phyloP scores from a whole-genome alignment of 1,140 invertebrate species.

The Callitettix versicolor region DNA sequence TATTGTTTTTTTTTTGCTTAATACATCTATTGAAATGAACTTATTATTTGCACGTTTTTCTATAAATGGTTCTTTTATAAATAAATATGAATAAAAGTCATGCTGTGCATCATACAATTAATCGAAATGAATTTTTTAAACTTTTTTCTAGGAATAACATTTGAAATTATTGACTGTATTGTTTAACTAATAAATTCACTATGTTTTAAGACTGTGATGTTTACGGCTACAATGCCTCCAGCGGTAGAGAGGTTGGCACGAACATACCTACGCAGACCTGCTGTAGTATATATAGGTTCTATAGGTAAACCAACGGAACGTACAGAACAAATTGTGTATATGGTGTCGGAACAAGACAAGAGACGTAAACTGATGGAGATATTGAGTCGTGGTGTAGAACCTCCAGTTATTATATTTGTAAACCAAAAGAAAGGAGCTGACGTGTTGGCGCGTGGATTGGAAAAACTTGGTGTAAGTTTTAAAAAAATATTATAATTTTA shows the following conservation, averaged over 20 bases:
- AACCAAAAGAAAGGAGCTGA: slow-evolving; percentile 99
- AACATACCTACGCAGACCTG: slow-evolving; percentile 88
- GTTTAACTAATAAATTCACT: too few relatives aligned
- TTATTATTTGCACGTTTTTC: too few relatives aligned
- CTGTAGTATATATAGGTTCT: slow-evolving; percentile 97
- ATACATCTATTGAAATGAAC: too few relatives aligned
- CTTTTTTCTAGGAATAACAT: too few relatives aligned
- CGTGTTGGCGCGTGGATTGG: slow-evolving; percentile 89
- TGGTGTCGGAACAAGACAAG: slow-evolving; percentile 91
- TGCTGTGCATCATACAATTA: too few relatives aligned
- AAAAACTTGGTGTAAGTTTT: slow-evolving; percentile 79
- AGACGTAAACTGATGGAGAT: slow-evolving; percentile 81
- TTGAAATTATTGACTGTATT: too few relatives aligned
- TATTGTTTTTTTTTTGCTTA: too few relatives aligned
- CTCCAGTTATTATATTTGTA: slow-evolving; percentile 98
- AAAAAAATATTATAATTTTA: slow-evolving; percentile 15
- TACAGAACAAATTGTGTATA: slow-evolving; percentile 94
- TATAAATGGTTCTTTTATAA: too few relatives aligned
- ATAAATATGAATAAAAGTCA: too few relatives aligned
- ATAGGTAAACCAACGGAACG: slow-evolving; percentile 95
- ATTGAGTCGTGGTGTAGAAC: slow-evolving; percentile 75
- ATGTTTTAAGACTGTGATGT: slow-evolving; percentile 86
- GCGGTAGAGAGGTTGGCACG: slow-evolving; percentile 92
- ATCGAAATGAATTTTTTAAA: too few relatives aligned
- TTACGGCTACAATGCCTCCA: slow-evolving; percentile 99